phyloP scores from a whole-genome alignment of 2,888 invertebrate species.

The Lymantria monacha region DNA sequence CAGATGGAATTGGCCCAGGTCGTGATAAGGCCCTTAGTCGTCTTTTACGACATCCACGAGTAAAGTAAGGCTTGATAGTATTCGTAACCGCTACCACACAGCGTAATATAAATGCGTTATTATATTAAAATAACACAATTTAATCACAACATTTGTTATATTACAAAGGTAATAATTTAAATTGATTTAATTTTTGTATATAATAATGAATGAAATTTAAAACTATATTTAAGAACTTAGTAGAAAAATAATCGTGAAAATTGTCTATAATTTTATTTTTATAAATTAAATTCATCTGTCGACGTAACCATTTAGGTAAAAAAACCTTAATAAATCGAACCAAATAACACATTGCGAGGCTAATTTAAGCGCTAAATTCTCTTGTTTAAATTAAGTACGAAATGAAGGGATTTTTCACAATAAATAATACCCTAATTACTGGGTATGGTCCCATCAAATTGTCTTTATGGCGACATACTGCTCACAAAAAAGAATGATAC shows the following conservation, averaged over 20 bases:
- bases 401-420: constrained; percentile 48
- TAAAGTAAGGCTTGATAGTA: too few species aligned
- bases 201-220: constrained; percentile 10
- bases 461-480: constrained; percentile 57
- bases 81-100: too few species aligned
- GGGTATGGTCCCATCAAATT: constrained; percentile 47
- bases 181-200: constrained; percentile 8
- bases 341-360: constrained; percentile 41
- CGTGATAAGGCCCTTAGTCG: too few species aligned
- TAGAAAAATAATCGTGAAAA: constrained; percentile 12
- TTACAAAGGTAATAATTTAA: constrained; percentile 1
- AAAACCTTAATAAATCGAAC: constrained; percentile 24
- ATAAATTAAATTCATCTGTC: constrained; percentile 9
- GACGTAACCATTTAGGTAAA: constrained; percentile 12
- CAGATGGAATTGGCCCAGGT: too few species aligned
- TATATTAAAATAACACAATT: too few species aligned
- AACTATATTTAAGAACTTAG: constrained; percentile 6
- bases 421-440: constrained; percentile 58
- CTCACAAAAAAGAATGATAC: constrained; percentile 54
- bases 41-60: too few species aligned
- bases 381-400: constrained; percentile 54
- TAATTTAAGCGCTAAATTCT: constrained; percentile 52
- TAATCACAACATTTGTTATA: too few species aligned
- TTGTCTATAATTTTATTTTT: constrained; percentile 16
- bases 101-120: too few species aligned